Evolutionary conservation across 2,113 vertebrate genomes (phyloP), one percentile per base, ranked within the genome.

Genomic region (Albula glossodonta): DNA sequence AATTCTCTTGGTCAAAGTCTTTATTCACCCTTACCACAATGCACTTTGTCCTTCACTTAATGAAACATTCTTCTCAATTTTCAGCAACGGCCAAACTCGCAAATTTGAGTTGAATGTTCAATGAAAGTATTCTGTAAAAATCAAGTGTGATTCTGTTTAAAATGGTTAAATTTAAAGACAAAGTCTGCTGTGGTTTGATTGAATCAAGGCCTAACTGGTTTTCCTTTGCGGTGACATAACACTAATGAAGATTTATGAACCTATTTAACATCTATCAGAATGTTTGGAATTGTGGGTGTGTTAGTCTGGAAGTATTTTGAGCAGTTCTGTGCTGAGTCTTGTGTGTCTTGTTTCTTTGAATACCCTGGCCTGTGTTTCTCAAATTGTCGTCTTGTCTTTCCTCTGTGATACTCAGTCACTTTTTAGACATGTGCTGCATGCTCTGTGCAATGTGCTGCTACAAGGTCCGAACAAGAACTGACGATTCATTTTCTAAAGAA

Each of bases 181-280:
- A 70, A 70, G 63, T 22, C 17, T 22, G n/a, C 4, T 70, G 53
- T 70, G 22, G 63, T 70, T n/a, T n/a, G 17, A 70, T 17, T 70
- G 63, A 22, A 5, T 70, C 17, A 19, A 70, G 13, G 19, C 6
- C n/a, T 25, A n/a, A 22, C 48, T 25, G 48, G 19, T 63, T 31
- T 31, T 82, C n/a, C 49, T 56, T 82, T 82, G 80, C 22, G 13
- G n/a, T 82, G 52, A 82, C n/a, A 82, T 82, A 31, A 56, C 19
- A 57, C 22, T 57, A 57, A 31, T 83, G 48, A 41, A 70, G 60
- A 19, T 78, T 51, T 51, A 10, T 41, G 57, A n/a, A n/a, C 15
- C 31, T 48, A 56, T 48, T 78, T 15, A 84, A 78, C 77, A 19
- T 74, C 78, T 49, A 6, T 79, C 31, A 50, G 8, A 17, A 49